Base-by-base conservation (phyloP, 2,888 invertebrate species). In the Eupithecia vulgata region DNA sequence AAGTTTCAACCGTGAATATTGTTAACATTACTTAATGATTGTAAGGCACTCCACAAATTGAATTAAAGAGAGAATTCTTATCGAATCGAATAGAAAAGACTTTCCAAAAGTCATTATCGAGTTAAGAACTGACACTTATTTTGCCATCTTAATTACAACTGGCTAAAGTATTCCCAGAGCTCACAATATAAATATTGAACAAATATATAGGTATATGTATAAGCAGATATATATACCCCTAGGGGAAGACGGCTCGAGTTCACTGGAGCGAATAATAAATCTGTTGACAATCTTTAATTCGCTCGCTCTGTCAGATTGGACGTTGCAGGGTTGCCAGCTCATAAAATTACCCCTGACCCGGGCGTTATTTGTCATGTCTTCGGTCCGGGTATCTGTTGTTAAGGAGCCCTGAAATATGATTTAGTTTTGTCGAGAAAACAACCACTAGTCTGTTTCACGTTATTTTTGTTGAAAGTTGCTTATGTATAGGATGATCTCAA, bases 241-340 rank as follows among this genome's bases (percentile, higher is more conserved):
- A 90, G 71, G 81, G 87, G 89, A 85, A 81, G 81, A 78, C 81
- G 84, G 78, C 85, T 84, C 82, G 87, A 78, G 87, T 88, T 92
- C 94, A 91, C 85, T 87, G 91, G 90, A 92, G 91, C 93, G 92
- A 87, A 85, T 94, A 93, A 93, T 93, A 93, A 94, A 93, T 91
- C 90, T 93, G 94, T 93, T 94, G 94, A 92, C 93, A 92, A 91
- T 91, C 92, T 92, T 92, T 94, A 93, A 93, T 93, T 93, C 89
- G 85, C 86, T 84, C 86, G 85, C 86, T 85, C 82, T 84, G 86
- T 85, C 86, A 87, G 84, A 77, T 77, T 76, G 80, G 78, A 79
- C 78, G 76, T 48, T 68, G 66, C 42, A 74, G 74, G 74, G 74
- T 71, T 74, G 71, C 69, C 74, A 71, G 40, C 68, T 69, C 71